Evolutionary conservation across 2,113 vertebrate species (phyloP).

Genomic region (Serranochromis macrocephalus): DNA sequence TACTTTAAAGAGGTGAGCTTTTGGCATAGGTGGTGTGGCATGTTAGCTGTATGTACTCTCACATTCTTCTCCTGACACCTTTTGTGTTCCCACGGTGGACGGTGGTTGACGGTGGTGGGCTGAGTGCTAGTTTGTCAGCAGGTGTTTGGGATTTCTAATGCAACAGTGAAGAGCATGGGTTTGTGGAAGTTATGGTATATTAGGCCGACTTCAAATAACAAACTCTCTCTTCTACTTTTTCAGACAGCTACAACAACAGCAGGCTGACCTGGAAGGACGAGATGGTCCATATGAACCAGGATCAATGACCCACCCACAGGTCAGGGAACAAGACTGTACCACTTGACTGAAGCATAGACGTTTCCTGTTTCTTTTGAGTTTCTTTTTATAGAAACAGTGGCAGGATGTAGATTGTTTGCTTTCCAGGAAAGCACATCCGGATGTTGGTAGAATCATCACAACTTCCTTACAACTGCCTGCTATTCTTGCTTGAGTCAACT

Average conservation of each 20-base stretch:
- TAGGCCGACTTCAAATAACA: neutral
- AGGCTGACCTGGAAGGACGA: conserved; percentile 82
- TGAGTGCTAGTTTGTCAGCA: conserved; percentile 10
- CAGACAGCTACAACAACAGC: conserved; percentile 79
- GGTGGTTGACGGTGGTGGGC: conserved; percentile 60
- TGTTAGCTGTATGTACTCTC: neutral
- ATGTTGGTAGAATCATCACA: neutral
- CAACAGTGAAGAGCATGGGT: neutral
- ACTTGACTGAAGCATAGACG: neutral
- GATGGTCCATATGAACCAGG: conserved; percentile 75
- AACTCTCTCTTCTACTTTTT: neutral
- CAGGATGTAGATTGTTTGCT: conserved; percentile 2
- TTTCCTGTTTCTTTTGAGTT: neutral
- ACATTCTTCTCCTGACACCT: neutral
- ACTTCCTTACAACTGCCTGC: neutral
- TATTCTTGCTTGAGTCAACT: neutral
- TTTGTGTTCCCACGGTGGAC: conserved; percentile 48
- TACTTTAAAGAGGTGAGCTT: neutral
- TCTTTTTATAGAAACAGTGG: neutral
- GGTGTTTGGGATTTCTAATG: conserved; percentile 37
- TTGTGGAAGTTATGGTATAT: conserved; percentile 13
- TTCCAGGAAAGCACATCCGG: neutral
- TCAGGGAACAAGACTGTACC: conserved; percentile 2
- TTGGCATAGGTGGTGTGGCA: conserved; percentile 27
- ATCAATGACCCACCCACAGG: conserved; percentile 64